These are phyloP conservation scores for Ophiothrix spiculata DNA, from an alignment of 35 echinoderm and acorn worm species.

Conservation along the genomic window DNA sequence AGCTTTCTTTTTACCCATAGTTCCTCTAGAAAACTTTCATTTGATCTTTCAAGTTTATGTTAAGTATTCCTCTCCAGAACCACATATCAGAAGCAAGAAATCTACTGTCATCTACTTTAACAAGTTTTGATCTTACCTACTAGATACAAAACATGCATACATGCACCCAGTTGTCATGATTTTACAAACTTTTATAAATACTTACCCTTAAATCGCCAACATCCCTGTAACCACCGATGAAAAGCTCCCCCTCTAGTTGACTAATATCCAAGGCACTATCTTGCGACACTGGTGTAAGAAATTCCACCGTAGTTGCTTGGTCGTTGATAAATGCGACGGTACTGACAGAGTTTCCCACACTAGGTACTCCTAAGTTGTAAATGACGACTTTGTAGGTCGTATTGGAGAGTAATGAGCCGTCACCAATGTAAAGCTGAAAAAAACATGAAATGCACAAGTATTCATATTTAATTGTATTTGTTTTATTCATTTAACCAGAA, in stretches of 20 bases:
- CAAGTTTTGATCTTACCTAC: no score
- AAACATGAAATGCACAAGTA: conserved; percentile 3
- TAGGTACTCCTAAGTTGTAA: conserved; percentile 64
- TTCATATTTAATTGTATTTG: neutral
- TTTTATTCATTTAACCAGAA: no score
- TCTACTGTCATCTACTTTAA: no score
- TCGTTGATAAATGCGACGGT: conserved; percentile 81
- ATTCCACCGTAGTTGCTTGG: conserved; percentile 57
- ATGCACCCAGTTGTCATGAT: no score
- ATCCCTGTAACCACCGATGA: conserved; percentile 83
- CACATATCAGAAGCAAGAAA: no score
- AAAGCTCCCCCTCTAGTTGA: conserved; percentile 71
- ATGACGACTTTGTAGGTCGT: conserved; percentile 72
- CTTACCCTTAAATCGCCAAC: conserved; percentile 81
- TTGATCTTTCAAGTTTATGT: no score
- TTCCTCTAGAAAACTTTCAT: no score
- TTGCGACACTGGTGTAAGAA: conserved; percentile 69
- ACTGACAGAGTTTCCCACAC: conserved; percentile 17
- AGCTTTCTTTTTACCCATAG: no score
- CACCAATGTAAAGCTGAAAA: conserved; percentile 77
- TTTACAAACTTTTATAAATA: neutral
- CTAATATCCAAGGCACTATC: conserved; percentile 69
- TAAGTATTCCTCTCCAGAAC: no score
- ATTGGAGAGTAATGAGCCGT: conserved; percentile 71
- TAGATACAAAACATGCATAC: no score